Evolutionary conservation across 2,797 vertebrate genomes (phyloP).

Genomic region (Petrocephalus schoutedeni): DNA sequence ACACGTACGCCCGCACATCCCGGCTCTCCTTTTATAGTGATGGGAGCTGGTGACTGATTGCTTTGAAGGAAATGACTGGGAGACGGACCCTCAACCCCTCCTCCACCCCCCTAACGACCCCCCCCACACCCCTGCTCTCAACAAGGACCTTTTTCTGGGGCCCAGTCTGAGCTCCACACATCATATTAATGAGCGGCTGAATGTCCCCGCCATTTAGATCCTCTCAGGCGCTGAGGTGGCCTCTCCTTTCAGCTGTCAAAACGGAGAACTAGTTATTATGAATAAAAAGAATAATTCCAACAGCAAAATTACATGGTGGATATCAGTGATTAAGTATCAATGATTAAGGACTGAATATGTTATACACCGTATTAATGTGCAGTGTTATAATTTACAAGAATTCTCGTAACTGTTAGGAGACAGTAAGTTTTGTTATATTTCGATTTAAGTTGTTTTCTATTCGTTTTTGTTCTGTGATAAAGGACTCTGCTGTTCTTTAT

Average conservation of each 20-base stretch:
- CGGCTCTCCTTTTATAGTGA: neutral
- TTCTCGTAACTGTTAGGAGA: neutral
- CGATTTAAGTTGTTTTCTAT: neutral
- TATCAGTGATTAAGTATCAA: neutral
- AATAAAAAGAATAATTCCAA: neutral
- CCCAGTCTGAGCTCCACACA: neutral
- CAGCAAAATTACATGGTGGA: neutral
- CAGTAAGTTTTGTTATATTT: neutral
- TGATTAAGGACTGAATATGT: neutral
- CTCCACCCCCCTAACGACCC: neutral
- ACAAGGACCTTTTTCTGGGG: slow-evolving; percentile 5
- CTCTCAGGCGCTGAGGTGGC: neutral
- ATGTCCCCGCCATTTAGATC: neutral
- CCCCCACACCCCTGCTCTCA: neutral
- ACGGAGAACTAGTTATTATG: neutral
- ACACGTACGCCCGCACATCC: neutral
- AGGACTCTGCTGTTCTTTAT: neutral
- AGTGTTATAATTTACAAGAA: neutral
- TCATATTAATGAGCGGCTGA: neutral
- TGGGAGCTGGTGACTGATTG: neutral
- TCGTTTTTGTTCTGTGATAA: neutral
- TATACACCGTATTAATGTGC: neutral
- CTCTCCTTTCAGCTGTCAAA: neutral
- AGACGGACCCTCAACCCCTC: neutral
- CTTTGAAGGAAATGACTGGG: slow-evolving; percentile 16